Evolutionary conservation across 1,140 invertebrate species (phyloP), one percentile per base, ranked within the genome.

Genomic region (Coenobita brevimanus): DNA sequence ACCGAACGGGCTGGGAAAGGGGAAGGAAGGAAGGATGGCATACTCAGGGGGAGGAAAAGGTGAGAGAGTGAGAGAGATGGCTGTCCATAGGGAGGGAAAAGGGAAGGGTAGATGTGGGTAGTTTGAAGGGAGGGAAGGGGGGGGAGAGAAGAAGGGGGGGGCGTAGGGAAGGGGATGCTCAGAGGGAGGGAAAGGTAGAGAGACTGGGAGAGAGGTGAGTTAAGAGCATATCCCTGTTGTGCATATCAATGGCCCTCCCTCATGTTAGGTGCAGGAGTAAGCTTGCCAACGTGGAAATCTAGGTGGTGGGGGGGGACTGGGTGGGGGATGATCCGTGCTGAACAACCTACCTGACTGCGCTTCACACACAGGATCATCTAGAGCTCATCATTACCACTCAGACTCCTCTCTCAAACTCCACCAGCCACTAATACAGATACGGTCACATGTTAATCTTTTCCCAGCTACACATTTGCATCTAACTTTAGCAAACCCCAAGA

Each of bases 201-300:
- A 33, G 24, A 36, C 54, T 36, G 36, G 50, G 36, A 30, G 60
- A 38, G 50, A 64, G 78, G 79, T 43, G 27, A 36, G 60, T 43
- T 82, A 82, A 82, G 79, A 67, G 79, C 79, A 82, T 82, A 82
- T 46, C 50, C 54, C 36, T 67, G 79, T 67, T 67, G 36, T 67
- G 79, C 79, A 82, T 82, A 82, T 82, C 79, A 82, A 82, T 43
- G 62, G 36, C 30, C 21, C 21, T 41, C 36, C 41, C 41, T 30
- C 79, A 67, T 67, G 60, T 82, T 46, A 41, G 60, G 33, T 67
- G 60, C 38, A 60, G 13, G 10, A 73, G 69, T 41, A 73, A 73
- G 69, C 69, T 41, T 41, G 33, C 38, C 69, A 38, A 73, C 69
- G 36, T 73, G 69, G 41, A 73, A 38, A 73, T 8, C 33, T 73